A percentile compares a stretch with the other conserved stretches of the same genome.
phyloP scores from a whole-genome alignment of 2,797 vertebrate species.

The Acropternis orthonyx region DNA sequence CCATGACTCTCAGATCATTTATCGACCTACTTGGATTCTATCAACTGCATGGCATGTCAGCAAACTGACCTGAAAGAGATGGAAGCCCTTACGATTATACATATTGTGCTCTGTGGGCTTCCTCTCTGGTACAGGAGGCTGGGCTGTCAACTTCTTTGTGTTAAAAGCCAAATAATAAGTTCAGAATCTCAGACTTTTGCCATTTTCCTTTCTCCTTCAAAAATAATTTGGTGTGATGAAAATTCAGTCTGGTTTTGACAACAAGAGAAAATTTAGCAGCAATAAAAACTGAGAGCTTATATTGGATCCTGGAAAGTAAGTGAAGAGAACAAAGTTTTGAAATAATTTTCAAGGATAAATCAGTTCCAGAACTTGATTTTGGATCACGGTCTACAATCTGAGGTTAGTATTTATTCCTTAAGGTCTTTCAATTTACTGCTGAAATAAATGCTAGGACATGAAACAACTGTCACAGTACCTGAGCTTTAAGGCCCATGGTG shows the following conservation, averaged over 20 bases:
- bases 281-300: background rate
- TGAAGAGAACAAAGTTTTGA: background rate
- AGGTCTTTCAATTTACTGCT: background rate
- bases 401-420: background rate
- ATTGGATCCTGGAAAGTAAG: background rate
- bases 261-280: background rate
- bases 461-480: background rate
- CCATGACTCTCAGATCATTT: background rate
- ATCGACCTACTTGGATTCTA: background rate
- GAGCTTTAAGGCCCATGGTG: background rate
- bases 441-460: background rate
- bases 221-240: background rate
- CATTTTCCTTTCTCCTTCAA: background rate
- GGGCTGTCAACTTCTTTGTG: background rate
- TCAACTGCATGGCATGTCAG: background rate
- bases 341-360: constrained; percentile 14
- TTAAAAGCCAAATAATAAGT: background rate
- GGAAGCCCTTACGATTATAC: background rate
- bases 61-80: background rate
- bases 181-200: background rate
- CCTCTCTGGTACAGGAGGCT: background rate
- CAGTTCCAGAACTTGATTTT: background rate
- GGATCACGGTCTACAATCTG: background rate
- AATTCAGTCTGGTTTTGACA: background rate
- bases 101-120: background rate